A percentile compares a stretch with the other conserved stretches of the same genome.
Evolutionary conservation across 2,888 invertebrate genomes (phyloP).

Genomic region (Latrodectus hesperus): DNA sequence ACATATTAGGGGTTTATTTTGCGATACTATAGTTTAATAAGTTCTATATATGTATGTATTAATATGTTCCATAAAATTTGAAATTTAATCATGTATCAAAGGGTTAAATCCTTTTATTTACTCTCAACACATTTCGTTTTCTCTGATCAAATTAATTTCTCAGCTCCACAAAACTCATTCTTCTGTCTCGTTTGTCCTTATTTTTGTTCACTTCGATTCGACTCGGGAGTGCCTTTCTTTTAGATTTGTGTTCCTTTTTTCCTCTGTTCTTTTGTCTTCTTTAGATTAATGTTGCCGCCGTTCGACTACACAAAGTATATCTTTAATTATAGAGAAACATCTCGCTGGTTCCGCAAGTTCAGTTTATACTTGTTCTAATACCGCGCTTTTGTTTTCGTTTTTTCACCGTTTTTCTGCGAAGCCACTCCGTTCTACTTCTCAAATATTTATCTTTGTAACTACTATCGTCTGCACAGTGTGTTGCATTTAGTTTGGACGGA

Average conservation of each 20-base stretch:
- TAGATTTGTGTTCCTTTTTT: constrained; percentile 45
- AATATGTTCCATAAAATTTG: no score
- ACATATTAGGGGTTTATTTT: no score
- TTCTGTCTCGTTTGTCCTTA: constrained; percentile 52
- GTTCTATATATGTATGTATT: no score
- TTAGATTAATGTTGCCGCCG: constrained; percentile 62
- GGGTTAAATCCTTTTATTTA: no score
- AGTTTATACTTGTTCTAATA: constrained; percentile 68
- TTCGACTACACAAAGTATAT: constrained; percentile 65
- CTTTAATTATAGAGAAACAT: constrained; percentile 69
- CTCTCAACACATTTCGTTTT: constrained; percentile 24
- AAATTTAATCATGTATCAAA: no score
- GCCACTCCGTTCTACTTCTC: constrained; percentile 54
- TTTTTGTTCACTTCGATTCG: constrained; percentile 52
- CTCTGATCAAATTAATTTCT: constrained; percentile 51
- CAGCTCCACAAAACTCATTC: constrained; percentile 43
- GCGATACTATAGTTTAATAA: no score
- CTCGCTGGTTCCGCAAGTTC: constrained; percentile 43
- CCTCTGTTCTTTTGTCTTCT: constrained; percentile 39
- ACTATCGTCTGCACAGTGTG: constrained; percentile 42
- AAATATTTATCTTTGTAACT: constrained; percentile 69
- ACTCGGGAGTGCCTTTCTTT: constrained; percentile 48
- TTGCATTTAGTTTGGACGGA: constrained; percentile 56
- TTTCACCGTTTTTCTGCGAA: constrained; percentile 37
- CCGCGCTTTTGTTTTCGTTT: constrained; percentile 31